Conservation (phyloP, 2,888 invertebrate species). For the Cephus sareptanus region DNA sequence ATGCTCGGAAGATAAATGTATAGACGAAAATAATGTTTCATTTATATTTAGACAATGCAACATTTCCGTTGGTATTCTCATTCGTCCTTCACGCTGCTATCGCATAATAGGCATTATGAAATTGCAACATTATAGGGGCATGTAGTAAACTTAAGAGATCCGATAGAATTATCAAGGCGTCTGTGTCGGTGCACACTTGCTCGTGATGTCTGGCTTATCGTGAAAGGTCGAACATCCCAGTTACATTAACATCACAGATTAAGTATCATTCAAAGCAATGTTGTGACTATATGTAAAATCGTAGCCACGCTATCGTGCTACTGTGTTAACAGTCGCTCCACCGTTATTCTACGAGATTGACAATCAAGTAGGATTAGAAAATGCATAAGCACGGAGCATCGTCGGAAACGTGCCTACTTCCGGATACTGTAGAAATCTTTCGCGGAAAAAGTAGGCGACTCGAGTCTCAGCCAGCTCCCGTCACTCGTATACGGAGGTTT, state of each 20-base stretch:
- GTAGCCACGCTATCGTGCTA: conserved; percentile 25
- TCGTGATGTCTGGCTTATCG: conserved; percentile 53
- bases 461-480: neutral
- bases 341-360: neutral
- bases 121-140: conserved; percentile 44
- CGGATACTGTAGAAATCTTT: neutral
- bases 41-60: neutral
- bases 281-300: conserved; percentile 58
- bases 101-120: conserved; percentile 42
- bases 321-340: neutral
- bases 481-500: neutral
- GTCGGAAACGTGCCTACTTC: neutral
- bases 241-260: conserved; percentile 58
- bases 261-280: conserved; percentile 57
- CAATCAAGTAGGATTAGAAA: neutral
- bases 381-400: neutral
- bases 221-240: conserved; percentile 62
- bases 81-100: conserved; percentile 35
- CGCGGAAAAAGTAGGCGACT: neutral
- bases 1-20: neutral
- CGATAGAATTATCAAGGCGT: conserved; percentile 39
- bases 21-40: neutral
- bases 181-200: conserved; percentile 36
- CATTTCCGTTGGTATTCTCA: neutral
- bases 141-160: conserved; percentile 41